These are phyloP conservation scores for Panulirus ornatus DNA, from an alignment of 1,140 invertebrate species.

Conservation along the genomic window DNA sequence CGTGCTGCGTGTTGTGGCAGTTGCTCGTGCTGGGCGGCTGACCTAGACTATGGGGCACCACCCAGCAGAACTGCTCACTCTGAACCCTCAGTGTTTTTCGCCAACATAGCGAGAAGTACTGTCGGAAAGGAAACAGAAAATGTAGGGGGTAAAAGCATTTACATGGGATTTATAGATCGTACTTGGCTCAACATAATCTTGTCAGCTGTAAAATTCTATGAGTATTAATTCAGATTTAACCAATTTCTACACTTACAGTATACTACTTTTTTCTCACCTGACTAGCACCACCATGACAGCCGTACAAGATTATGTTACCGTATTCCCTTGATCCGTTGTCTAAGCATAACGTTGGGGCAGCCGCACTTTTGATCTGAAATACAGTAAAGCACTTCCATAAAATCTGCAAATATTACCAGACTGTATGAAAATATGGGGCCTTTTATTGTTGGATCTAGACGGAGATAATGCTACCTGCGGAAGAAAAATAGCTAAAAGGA, in stretches of 20 bases:
- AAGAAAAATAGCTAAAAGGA: too few relatives aligned
- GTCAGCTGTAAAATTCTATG: too few relatives aligned
- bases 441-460: too few relatives aligned
- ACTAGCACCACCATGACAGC: slow-evolving; percentile 59
- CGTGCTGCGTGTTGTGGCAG: slow-evolving; percentile 38
- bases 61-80: slow-evolving; percentile 72
- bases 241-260: too few relatives aligned
- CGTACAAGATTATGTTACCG: slow-evolving; percentile 49
- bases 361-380: slow-evolving; percentile 57
- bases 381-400: too few relatives aligned
- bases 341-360: slow-evolving; percentile 31
- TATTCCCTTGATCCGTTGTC: slow-evolving; percentile 66
- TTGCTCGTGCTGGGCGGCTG: slow-evolving; percentile 25
- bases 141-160: not conserved
- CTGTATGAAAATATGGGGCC: too few relatives aligned
- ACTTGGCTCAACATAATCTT: too few relatives aligned
- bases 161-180: too few relatives aligned
- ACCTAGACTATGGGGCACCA: not conserved
- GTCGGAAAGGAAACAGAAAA: not conserved
- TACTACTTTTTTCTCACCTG: too few relatives aligned
- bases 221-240: too few relatives aligned
- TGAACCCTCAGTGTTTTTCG: slow-evolving; percentile 51
- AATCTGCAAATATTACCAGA: too few relatives aligned
- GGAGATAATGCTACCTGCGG: too few relatives aligned
- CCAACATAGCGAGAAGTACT: slow-evolving; percentile 68